phyloP scores from a whole-genome alignment of 2,113 vertebrate genomes.

The Muscicapa adusta region DNA sequence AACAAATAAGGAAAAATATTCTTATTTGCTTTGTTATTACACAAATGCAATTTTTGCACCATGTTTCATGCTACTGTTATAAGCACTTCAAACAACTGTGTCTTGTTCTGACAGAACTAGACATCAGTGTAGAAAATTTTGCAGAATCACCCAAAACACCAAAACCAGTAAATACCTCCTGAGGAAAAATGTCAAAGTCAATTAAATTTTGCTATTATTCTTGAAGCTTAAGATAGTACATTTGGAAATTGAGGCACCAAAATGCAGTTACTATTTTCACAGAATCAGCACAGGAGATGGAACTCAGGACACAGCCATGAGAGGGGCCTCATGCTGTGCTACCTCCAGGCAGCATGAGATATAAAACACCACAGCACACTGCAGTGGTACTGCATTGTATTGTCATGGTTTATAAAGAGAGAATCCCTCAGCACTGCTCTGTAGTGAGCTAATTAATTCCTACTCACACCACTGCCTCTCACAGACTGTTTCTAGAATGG shows the following conservation, averaged over 20 bases:
- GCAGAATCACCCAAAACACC: not conserved
- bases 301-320: not conserved
- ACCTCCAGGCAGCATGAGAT: rapidly evolving
- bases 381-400: not conserved
- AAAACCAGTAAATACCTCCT: not conserved
- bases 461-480: not conserved
- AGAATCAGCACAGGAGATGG: not conserved
- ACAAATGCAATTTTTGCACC: not conserved
- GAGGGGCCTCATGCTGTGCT: not conserved
- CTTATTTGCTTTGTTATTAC: not conserved
- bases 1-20: not conserved
- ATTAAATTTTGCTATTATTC: not conserved
- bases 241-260: not conserved
- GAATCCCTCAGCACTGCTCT: not conserved
- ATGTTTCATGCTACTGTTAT: not conserved
- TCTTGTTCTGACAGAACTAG: not conserved
- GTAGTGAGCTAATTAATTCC: not conserved
- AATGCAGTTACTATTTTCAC: not conserved
- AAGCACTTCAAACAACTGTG: not conserved
- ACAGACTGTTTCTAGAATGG: not conserved
- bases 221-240: not conserved
- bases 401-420: not conserved
- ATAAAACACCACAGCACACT: not conserved
- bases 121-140: not conserved
- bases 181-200: not conserved